Percentiles rank a stretch among this genome's conserved stretches.
Conservation (phyloP, 1,140 invertebrate species). For the Drosophila sp. region DNA sequence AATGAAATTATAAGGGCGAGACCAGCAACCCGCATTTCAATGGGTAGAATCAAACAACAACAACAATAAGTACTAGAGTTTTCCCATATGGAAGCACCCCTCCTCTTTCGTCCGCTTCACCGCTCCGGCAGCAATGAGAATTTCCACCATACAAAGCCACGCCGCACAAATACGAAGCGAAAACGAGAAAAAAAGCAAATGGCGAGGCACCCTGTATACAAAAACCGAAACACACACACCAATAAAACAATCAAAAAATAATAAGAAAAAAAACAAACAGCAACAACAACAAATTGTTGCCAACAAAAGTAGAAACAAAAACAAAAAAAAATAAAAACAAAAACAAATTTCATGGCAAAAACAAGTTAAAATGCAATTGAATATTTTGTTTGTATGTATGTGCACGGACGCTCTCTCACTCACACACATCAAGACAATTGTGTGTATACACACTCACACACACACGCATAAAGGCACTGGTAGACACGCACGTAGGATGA, state of each 20-base stretch:
- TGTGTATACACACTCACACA: slow-evolving; percentile 5
- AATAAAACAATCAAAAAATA: neutral
- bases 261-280: slow-evolving; percentile 8
- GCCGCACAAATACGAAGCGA: too few species aligned
- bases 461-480: slow-evolving; percentile 17
- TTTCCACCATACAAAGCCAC: neutral
- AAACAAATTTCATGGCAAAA: slow-evolving; percentile 50
- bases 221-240: neutral
- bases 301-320: slow-evolving; percentile 11
- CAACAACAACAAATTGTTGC: slow-evolving; percentile 38
- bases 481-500: neutral
- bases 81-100: slow-evolving; percentile 31
- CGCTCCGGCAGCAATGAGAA: neutral
- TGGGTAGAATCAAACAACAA: neutral
- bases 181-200: too few species aligned
- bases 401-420: slow-evolving; percentile 22
- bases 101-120: neutral
- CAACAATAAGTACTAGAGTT: neutral
- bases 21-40: slow-evolving; percentile 26
- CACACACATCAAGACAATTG: slow-evolving; percentile 11
- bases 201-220: too few species aligned
- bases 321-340: slow-evolving; percentile 17
- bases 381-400: slow-evolving; percentile 26
- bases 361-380: slow-evolving; percentile 70
- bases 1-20: neutral